Base-by-base conservation (phyloP, 2,797 vertebrate species). In the Darevskia mixta region DNA sequence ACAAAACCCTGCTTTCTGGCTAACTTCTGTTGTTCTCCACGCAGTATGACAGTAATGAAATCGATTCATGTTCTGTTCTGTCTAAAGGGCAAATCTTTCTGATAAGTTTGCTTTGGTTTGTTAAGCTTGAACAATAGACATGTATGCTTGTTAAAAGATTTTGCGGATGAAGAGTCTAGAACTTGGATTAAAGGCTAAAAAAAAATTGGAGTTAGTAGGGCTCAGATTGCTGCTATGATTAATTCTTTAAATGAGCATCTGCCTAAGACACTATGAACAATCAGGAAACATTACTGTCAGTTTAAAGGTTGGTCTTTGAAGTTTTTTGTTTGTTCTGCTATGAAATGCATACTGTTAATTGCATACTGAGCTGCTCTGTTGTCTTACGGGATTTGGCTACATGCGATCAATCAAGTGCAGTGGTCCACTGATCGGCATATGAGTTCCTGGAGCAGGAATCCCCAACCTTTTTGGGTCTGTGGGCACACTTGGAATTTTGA, bases 21-120 rank as follows among this genome's bases (percentile, higher is more conserved):
- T 94, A 95, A 95, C 92, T 92, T 96, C 86, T 86, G 71, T 95
- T 95, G 93, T 95, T 94, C 92, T 94, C 94, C 90, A 83, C 83
- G 76, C 85, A 90, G 87, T 93, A 69, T 96, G 96, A 96, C 96
- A 96, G 95, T 95, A 97, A 95, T 96, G 93, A 95, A 95, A 96
- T 90, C 66, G 83, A 95, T 93, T 95, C 93, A 61, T 95, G 95
- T 96, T 95, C 89, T 45, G 86, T 58, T 90, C 92, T 83, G 94
- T 94, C 92, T 79, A 92, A 96, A 93, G 94, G 92, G 91, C 95
- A 96, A 95, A 95, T 85, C 69, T 91, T 94, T 92, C 87, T 95
- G 90, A 86, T 95, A 92, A 92, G 94, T 94, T 95, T 77, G 92
- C 91, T 92, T 81, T 89, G 93, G 88, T 41, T 0, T 87, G 78